Conservation (phyloP, 2,113 vertebrate species). For the Nesogale talazaci region DNA sequence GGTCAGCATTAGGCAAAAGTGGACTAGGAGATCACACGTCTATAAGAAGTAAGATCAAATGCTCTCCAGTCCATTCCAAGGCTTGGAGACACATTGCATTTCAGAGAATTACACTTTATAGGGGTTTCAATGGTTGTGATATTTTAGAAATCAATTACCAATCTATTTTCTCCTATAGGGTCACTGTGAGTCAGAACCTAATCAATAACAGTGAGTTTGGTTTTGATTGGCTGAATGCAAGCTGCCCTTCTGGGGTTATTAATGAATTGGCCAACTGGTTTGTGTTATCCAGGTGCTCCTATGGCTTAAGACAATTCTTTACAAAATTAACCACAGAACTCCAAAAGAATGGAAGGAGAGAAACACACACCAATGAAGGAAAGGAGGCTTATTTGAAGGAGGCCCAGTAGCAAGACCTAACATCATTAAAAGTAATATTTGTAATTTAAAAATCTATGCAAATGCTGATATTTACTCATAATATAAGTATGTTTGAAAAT, state of each 20-base stretch:
- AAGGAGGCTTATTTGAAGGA: neutral
- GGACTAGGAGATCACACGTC: neutral
- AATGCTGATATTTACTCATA: neutral
- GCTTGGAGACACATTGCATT: neutral
- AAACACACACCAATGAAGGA: too few species aligned
- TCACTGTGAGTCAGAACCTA: neutral
- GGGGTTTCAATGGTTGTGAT: neutral
- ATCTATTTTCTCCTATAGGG: neutral
- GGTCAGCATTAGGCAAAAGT: neutral
- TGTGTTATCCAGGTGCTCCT: neutral
- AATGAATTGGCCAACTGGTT: neutral
- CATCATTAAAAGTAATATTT: neutral
- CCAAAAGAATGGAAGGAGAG: neutral
- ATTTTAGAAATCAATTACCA: neutral
- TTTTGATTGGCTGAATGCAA: neutral
- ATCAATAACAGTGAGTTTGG: neutral
- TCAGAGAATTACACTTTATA: neutral
- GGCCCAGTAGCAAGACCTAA: neutral
- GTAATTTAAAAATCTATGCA: neutral
- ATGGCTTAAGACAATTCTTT: neutral
- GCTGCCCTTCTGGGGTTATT: neutral
- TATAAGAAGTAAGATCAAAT: neutral
- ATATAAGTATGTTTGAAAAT: too few species aligned
- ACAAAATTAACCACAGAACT: neutral
- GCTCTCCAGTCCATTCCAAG: neutral